Base-by-base conservation (phyloP, 2,888 invertebrate genomes). In the Eristalinus sepulchralis region DNA sequence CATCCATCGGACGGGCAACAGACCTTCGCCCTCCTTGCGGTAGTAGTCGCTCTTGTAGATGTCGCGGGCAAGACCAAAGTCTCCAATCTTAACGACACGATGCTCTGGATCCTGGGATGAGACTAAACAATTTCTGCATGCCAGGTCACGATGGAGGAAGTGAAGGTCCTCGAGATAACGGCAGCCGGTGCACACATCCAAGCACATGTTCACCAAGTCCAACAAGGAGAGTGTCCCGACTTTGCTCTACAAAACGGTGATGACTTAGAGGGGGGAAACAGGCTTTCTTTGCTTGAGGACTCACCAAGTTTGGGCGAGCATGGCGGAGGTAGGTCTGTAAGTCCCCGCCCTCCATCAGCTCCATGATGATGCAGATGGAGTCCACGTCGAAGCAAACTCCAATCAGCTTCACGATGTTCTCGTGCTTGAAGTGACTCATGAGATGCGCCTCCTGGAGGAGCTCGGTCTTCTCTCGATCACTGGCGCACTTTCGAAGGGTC, bases 41-140 rank as follows among this genome's bases (percentile, higher is more conserved):
- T 99, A 99, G 91, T 99, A 99, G 92, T 99, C 99, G 90, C 97
- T 98, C 92, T 98, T 97, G 92, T 99, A 99, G 88, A 99, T 97
- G 92, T 99, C 99, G 86, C 99, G 94, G 0, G 99, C 98, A 9
- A 99, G 94, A 0, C 99, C 99, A 92, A 99, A 99, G 93, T 99
- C 99, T 0, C 98, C 99, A 13, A 97, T 96, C 77, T 97, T 94
- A 1, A 94, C 94, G n/a, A 94, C 93, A 53, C 94, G 91, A 86
- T 94, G 93, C 34, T 94, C 94, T 0, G 95, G 94, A 83, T 95
- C 95, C 22, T 93, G 93, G 0, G 95, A 94, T 0, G 97, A 97
- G 0, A 99, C 98, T 17, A 99, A 93, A 90, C 99, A 99, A 93
- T 99, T 99, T 67, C 99, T 94, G 88, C 98, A 98, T 0, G 99